Conservation (phyloP, 2,797 vertebrate genomes). For the Scolopax bukidnonensis region DNA sequence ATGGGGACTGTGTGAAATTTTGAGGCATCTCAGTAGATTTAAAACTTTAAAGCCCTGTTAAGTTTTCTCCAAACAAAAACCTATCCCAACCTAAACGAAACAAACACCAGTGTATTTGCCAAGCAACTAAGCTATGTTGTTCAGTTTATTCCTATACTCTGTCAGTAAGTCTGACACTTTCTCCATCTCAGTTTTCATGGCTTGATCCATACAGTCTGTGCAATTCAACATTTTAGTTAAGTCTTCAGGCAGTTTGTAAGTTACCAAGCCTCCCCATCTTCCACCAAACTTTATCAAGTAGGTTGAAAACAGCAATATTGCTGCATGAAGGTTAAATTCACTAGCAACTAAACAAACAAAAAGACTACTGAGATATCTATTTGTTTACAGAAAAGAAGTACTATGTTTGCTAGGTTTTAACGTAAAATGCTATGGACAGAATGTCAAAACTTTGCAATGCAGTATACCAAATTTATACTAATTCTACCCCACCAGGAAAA, state of each 20-base stretch:
- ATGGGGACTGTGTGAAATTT: neutral
- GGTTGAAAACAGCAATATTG: neutral
- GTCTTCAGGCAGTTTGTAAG: neutral
- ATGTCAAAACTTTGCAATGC: neutral
- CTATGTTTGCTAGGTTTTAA: neutral
- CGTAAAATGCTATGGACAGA: neutral
- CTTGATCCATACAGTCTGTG: neutral
- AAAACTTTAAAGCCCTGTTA: neutral
- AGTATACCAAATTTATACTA: neutral
- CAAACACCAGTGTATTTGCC: neutral
- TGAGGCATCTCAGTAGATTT: neutral
- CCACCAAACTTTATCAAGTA: neutral
- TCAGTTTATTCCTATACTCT: neutral
- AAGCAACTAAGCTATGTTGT: neutral
- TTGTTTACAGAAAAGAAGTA: neutral
- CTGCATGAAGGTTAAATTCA: neutral
- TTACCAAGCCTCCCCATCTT: neutral
- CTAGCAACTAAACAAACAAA: neutral
- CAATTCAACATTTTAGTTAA: neutral
- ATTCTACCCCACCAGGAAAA: neutral
- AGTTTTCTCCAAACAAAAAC: neutral
- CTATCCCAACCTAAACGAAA: neutral
- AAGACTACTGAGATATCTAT: neutral
- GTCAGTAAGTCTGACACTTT: neutral
- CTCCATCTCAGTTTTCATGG: neutral